Conservation (phyloP, 1,140 invertebrate genomes). For the Drosophila nigromelanica region DNA sequence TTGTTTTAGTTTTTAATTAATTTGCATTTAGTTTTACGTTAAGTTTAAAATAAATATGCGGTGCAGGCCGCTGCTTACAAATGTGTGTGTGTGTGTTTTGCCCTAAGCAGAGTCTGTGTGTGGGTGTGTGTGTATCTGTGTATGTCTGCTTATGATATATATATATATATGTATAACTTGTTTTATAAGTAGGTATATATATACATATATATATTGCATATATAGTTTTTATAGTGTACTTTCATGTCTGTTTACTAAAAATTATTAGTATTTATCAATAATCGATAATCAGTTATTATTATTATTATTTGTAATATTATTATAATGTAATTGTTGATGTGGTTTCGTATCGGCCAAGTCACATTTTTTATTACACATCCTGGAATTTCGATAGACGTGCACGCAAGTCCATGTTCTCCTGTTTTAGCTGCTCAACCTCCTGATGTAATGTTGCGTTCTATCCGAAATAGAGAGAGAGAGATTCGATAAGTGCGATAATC, state of each 20-base stretch:
- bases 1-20: slow-evolving; percentile 45
- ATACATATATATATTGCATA: slow-evolving; percentile 18
- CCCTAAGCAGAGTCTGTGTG: slow-evolving; percentile 17
- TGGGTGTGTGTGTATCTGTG: slow-evolving; percentile 14
- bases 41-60: slow-evolving; percentile 76
- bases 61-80: slow-evolving; percentile 51
- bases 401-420: slow-evolving; percentile 94
- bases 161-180: slow-evolving; percentile 13
- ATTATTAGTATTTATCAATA: slow-evolving; percentile 54
- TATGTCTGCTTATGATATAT: slow-evolving; percentile 36
- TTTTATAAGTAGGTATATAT: no score
- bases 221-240: slow-evolving; percentile 45
- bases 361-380: slow-evolving; percentile 88
- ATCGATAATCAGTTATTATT: slow-evolving; percentile 50
- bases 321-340: slow-evolving; percentile 79
- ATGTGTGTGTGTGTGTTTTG: slow-evolving; percentile 36
- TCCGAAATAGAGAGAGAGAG: slow-evolving; percentile 25
- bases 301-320: slow-evolving; percentile 57
- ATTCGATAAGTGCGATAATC: not conserved
- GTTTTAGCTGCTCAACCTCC: slow-evolving; percentile 94
- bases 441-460: slow-evolving; percentile 93
- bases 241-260: slow-evolving; percentile 76
- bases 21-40: slow-evolving; percentile 63
- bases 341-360: slow-evolving; percentile 59
- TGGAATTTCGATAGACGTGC: slow-evolving; percentile 94